phyloP scores from a whole-genome alignment of 2,113 vertebrate species.

The Cochlearius cochlearius region DNA sequence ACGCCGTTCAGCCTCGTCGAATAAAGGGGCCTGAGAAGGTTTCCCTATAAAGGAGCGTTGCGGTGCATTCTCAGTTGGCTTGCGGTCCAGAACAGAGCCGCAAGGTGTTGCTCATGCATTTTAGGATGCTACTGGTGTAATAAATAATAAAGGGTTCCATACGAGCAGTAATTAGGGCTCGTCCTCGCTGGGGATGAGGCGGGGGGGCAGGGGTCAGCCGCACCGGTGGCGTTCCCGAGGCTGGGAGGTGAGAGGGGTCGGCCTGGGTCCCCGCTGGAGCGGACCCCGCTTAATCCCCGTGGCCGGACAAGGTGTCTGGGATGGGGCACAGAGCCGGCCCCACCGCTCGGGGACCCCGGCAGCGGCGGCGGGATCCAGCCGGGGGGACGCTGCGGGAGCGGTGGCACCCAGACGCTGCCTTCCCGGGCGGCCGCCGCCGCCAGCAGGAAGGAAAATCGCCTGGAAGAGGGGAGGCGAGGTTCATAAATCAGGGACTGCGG shows the following conservation, averaged over 20 bases:
- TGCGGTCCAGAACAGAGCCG: accelerated
- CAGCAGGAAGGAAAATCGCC: neutral
- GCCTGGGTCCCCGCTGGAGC: neutral
- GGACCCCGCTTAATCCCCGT: accelerated
- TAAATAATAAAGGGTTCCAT: neutral
- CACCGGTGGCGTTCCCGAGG: neutral
- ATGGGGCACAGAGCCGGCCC: neutral
- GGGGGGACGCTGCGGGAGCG: neutral
- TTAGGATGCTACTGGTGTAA: neutral
- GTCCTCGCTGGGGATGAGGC: too few relatives aligned
- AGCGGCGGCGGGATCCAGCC: accelerated
- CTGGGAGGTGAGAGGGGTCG: neutral
- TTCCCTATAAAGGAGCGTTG: accelerated
- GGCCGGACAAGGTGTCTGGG: accelerated
- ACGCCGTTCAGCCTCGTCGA: accelerated
- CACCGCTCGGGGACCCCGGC: neutral
- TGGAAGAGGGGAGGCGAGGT: neutral
- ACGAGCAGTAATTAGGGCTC: neutral
- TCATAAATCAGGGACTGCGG: neutral
- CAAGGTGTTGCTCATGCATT: accelerated
- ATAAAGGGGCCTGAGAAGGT: neutral
- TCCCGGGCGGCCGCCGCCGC: neutral
- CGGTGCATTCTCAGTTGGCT: accelerated
- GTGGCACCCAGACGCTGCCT: neutral
- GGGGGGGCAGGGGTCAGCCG: neutral